phyloP scores from a whole-genome alignment of 2,113 vertebrate genomes.

The western clawed frog (Xenopus tropicalis) region DNA sequence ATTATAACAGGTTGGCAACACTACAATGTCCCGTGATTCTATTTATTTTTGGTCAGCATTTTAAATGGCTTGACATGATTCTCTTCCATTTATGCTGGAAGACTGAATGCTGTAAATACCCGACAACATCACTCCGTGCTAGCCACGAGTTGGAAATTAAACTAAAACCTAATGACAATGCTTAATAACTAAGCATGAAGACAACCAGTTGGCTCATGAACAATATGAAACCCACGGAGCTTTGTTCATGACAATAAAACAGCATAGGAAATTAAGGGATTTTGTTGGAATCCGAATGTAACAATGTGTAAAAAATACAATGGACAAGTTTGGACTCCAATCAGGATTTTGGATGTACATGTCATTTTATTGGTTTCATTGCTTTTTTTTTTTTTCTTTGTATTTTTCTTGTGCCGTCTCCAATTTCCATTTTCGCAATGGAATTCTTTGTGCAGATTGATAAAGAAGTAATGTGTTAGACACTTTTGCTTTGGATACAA shows the following conservation, averaged over 20 bases:
- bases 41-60: slow-evolving; percentile 35
- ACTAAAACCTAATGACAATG: not conserved
- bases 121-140: slow-evolving; percentile 11
- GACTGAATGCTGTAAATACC: slow-evolving; percentile 44
- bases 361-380: slow-evolving; percentile 25
- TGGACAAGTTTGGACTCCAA: slow-evolving; percentile 5
- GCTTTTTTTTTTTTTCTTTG: not conserved
- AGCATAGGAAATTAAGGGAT: slow-evolving; percentile 35
- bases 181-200: slow-evolving; percentile 1
- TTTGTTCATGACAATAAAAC: slow-evolving; percentile 2
- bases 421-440: slow-evolving; percentile 3
- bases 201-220: slow-evolving; percentile 7
- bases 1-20: slow-evolving; percentile 11
- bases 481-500: not conserved
- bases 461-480: slow-evolving; percentile 12
- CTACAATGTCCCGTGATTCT: slow-evolving; percentile 30
- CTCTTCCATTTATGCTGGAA: slow-evolving; percentile 51
- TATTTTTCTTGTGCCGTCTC: slow-evolving; percentile 11
- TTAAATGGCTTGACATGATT: slow-evolving; percentile 51
- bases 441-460: slow-evolving; percentile 3
- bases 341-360: slow-evolving; percentile 32
- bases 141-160: not conserved
- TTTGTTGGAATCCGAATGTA: slow-evolving; percentile 15
- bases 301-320: not conserved
- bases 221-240: not conserved